phyloP scores from a whole-genome alignment of 2,888 invertebrate species.

The Sycophila texana region DNA sequence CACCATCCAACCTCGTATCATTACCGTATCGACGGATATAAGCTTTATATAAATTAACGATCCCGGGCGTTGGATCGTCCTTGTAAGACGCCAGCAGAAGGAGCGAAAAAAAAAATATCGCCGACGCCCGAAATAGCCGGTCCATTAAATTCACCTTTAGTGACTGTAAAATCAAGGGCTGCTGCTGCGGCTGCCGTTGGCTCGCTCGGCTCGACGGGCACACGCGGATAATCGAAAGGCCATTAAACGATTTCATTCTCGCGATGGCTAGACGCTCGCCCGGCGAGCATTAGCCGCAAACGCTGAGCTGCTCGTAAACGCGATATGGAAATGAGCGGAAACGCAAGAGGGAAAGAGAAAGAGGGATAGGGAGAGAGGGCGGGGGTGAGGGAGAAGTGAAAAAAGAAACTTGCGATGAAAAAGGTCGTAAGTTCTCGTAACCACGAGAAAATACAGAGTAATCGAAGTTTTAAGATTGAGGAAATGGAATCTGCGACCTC shows the following conservation, averaged over 20 bases:
- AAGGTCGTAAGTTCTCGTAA: background rate
- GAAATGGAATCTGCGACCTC: background rate
- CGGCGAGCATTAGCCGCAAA: slow-evolving; percentile 4
- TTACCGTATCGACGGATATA: background rate
- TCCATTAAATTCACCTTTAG: slow-evolving; percentile 44
- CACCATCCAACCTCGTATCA: background rate
- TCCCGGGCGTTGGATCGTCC: background rate
- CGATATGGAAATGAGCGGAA: slow-evolving; percentile 40
- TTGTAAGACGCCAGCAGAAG: no score
- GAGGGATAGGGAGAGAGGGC: background rate
- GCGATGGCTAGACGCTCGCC: slow-evolving; percentile 15
- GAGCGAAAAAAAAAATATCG: background rate
- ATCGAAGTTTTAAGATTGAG: background rate
- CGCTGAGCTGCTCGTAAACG: slow-evolving; percentile 34
- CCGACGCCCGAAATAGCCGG: slow-evolving; percentile 15
- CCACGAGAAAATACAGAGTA: background rate
- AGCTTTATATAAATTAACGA: slow-evolving; percentile 15
- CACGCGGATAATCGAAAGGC: slow-evolving; percentile 43
- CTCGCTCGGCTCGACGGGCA: background rate
- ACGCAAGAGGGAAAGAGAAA: background rate
- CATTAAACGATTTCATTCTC: slow-evolving; percentile 37
- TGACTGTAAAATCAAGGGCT: slow-evolving; percentile 39
- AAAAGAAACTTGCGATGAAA: background rate
- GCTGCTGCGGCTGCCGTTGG: background rate
- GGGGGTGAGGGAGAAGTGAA: background rate